Evolutionary conservation across 2,113 vertebrate species (phyloP), one percentile per base, ranked within the genome.

Genomic region (Amblyopsis rosae): DNA sequence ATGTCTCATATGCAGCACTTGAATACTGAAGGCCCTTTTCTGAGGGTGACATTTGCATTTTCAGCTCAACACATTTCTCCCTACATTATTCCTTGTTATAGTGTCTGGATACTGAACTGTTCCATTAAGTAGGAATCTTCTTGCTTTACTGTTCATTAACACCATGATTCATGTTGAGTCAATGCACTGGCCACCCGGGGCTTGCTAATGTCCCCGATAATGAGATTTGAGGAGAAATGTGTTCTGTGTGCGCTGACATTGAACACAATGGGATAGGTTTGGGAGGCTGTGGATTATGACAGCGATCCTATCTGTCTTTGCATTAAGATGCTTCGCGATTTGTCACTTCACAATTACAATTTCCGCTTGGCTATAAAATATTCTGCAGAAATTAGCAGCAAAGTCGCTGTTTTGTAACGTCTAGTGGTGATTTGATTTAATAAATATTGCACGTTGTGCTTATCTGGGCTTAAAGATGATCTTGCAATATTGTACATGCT

Each of bases 161-260:
- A 74, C 70, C 55, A 72, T 81, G 72, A 82, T 86, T 89, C 67
- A 87, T 84, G 75, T 75, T 72, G 83, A 81, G 73, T 80, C 59
- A 55, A 55, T 69, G 59, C 33, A 70, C 59, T 48, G 13, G 69
- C 62, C n/a, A 75, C 80, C 59, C 1, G 1, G 73, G 83, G 74
- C n/a, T 3, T 71, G 64, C 70, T 79, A 76, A 86, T 85, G 79
- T 82, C 53, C 69, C 32, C 41, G 16, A 68, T 82, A 74, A 87
- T 82, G 75, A 76, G 70, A 73, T 75, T 83, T 80, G 72, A 17
- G n/a, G 45, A 62, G 56, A 69, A 81, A 61, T 26, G n/a, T 53
- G 15, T 59, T 76, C 55, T 75, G 35, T 71, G 72, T 75, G 35
- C 69, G 72, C 80, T 65, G 59, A 32, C 48, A n/a, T 12, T 47